Base-by-base conservation (phyloP, 2,113 vertebrate species). In the Scomber colias region DNA sequence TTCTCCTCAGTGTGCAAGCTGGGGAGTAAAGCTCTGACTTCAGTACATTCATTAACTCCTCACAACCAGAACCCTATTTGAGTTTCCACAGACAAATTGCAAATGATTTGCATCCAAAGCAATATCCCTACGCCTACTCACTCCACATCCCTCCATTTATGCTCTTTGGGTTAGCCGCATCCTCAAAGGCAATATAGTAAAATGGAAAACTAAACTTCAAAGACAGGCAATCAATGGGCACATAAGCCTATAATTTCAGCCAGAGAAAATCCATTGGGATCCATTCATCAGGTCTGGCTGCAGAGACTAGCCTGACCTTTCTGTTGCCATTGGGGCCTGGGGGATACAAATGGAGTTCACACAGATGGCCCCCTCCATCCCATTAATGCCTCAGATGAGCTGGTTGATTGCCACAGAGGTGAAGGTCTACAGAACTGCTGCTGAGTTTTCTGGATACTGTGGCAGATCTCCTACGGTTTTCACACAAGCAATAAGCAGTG, bases 151-250 rank as follows among this genome's bases (percentile, higher is more conserved):
- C 40, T 51, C 49, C 19, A 45, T 80, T 70, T 53, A 30, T 46
- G 51, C 75, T 80, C 15, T 16, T 14, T 14, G 75, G 61, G 61
- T 50, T 48, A 15, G 53, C 61, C 8, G 50, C 83, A 63, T 67
- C 69, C 75, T 84, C 71, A 75, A 72, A 89, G 69, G 72, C 57
- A 72, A 83, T 71, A 71, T 16, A 45, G 54, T 14, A 67, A 83
- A 81, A 88, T 61, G 51, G 63, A 84, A 90, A 82, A 68, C 59
- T 67, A 8, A 30, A 79, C 67, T 89, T 87, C 80, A 85, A 89
- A 93, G 68, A 51, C 24, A 83, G 75, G 66, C 44, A 45, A 81
- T 81, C 77, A 88, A 79, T 59, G 65, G 60, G 57, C 57, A 53
- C 21, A 72, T 67, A 72, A 69, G 54, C 68, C 62, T 53, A 50